phyloP scores from a whole-genome alignment of 2,888 invertebrate species.

The Acronicta aceris region DNA sequence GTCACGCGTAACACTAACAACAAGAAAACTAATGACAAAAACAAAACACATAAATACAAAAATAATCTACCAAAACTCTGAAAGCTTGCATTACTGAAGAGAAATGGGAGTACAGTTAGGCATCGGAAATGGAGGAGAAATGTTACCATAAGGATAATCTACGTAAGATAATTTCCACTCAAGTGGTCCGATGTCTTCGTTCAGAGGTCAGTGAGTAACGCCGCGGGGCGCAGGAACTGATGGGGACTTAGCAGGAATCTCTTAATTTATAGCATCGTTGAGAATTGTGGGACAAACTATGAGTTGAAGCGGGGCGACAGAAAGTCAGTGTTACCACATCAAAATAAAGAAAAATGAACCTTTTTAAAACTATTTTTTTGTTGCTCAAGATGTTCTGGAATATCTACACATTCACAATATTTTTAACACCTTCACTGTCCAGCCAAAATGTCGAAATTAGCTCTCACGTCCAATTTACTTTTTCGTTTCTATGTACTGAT shows the following conservation, averaged over 20 bases:
- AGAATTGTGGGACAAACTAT: constrained; percentile 61
- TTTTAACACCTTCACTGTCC: no score
- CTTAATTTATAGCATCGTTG: constrained; percentile 86
- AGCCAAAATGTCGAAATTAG: no score
- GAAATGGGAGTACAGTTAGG: constrained; percentile 39
- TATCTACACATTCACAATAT: no score
- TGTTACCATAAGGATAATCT: constrained; percentile 77
- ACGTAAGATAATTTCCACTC: constrained; percentile 81
- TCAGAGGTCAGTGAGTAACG: constrained; percentile 74
- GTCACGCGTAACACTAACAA: no score
- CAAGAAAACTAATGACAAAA: not conserved
- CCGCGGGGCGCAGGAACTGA: constrained; percentile 83
- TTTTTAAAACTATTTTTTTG: no score
- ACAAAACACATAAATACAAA: constrained; percentile 25
- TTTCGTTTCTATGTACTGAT: no score
- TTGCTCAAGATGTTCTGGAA: no score
- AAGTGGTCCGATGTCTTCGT: constrained; percentile 80
- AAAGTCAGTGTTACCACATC: no score
- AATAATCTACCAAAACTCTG: not conserved
- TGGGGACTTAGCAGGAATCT: constrained; percentile 88
- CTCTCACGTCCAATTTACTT: no score
- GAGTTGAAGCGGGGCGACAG: constrained; percentile 27
- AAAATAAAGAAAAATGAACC: no score
- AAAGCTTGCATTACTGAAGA: constrained; percentile 21
- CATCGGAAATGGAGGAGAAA: constrained; percentile 69